phyloP scores from a whole-genome alignment of 2,888 invertebrate species.

The Zygothrica quintamaculata region DNA sequence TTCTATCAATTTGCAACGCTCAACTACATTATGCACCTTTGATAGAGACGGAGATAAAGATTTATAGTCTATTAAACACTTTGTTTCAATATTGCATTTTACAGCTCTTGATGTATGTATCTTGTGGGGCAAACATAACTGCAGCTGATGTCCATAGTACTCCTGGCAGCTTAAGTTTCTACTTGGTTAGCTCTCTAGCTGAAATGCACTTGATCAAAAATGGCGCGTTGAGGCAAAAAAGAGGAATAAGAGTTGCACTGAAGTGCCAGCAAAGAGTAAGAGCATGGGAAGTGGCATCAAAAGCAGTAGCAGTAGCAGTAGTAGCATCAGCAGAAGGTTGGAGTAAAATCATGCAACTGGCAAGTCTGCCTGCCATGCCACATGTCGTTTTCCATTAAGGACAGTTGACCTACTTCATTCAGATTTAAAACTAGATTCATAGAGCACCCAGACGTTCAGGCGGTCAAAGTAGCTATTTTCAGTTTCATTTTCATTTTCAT shows the following conservation, averaged over 20 bases:
- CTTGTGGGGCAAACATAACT: neutral
- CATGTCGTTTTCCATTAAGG: conserved; percentile 70
- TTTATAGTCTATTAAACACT: too few relatives aligned
- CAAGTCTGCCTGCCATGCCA: conserved; percentile 45
- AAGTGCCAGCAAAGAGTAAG: conserved; percentile 52
- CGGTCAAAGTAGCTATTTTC: conserved; percentile 49
- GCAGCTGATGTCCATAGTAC: conserved; percentile 32
- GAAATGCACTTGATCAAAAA: conserved; percentile 76
- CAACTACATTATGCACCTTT: too few relatives aligned
- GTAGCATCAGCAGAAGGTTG: conserved; percentile 5
- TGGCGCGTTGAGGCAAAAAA: conserved; percentile 47
- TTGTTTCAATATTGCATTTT: neutral
- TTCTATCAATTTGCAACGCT: too few relatives aligned
- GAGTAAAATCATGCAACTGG: conserved; percentile 35
- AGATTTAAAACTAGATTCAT: conserved; percentile 49
- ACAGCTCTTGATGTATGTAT: neutral
- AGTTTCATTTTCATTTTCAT: too few relatives aligned
- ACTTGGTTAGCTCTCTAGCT: conserved; percentile 65
- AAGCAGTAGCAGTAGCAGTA: conserved; percentile 5
- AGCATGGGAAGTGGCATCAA: conserved; percentile 7
- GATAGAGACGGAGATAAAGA: too few relatives aligned
- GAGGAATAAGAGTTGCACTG: conserved; percentile 25
- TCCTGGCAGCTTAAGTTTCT: conserved; percentile 63
- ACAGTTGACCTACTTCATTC: conserved; percentile 69
- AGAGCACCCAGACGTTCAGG: conserved; percentile 15